A percentile compares a stretch with the other conserved stretches of the same genome.
phyloP scores from a whole-genome alignment of 1,140 invertebrate species.

The Planococcus citri region DNA sequence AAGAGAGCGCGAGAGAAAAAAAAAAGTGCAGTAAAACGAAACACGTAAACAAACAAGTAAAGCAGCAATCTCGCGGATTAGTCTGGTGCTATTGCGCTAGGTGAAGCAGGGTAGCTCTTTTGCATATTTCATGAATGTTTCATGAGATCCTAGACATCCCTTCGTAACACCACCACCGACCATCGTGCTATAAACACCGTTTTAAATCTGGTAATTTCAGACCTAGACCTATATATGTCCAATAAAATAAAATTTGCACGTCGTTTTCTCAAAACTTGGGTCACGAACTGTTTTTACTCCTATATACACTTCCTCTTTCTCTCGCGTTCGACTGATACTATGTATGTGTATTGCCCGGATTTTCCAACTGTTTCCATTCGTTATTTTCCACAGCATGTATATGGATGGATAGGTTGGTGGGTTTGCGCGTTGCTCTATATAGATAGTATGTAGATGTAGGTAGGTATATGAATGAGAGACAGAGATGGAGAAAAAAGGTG shows the following conservation, averaged over 20 bases:
- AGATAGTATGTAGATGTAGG: too few relatives aligned
- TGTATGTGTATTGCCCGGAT: background rate
- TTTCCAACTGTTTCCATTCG: background rate
- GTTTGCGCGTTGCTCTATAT: too few relatives aligned
- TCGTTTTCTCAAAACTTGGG: constrained; percentile 13
- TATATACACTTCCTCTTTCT: background rate
- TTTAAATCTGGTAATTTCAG: constrained; percentile 20
- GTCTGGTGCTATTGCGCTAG: constrained; percentile 10
- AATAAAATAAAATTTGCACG: constrained; percentile 20
- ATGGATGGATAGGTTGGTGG: too few relatives aligned
- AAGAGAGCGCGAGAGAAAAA: background rate
- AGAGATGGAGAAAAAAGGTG: too few relatives aligned
- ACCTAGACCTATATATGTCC: constrained; percentile 20
- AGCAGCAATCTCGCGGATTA: constrained; percentile 18
- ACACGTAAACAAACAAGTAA: constrained; percentile 18
- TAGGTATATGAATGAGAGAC: too few relatives aligned
- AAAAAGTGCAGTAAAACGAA: constrained; percentile 5
- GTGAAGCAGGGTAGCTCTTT: background rate
- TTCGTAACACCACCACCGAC: constrained; percentile 15
- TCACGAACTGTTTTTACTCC: constrained; percentile 7
- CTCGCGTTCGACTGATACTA: background rate
- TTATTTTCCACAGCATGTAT: background rate
- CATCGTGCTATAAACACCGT: constrained; percentile 17
- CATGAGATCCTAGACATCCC: constrained; percentile 19
- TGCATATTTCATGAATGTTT: constrained; percentile 20